These are phyloP conservation scores for Gila orcuttii DNA, from an alignment of 2,113 vertebrate genomes.

Conservation along the genomic window DNA sequence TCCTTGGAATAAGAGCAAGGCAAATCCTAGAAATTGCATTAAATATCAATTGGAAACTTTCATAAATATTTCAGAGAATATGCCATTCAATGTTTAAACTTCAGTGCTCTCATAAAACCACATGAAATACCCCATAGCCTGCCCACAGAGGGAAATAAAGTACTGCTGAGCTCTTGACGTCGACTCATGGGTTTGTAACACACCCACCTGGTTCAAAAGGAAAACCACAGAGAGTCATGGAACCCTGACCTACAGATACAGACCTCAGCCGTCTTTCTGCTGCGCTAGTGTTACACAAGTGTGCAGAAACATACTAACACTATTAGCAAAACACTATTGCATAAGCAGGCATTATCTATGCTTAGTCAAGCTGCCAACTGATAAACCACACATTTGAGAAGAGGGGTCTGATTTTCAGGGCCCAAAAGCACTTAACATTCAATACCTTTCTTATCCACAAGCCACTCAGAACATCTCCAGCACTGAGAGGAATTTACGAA, in stretches of 20 bases:
- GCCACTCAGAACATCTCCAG: slow-evolving; percentile 38
- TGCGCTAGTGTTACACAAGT: not conserved
- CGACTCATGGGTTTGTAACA: not conserved
- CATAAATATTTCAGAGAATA: slow-evolving; percentile 4
- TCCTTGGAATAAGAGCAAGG: not conserved
- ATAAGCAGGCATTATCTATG: slow-evolving; percentile 23
- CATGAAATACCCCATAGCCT: not conserved
- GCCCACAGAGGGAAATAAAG: not conserved
- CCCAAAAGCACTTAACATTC: slow-evolving; percentile 19
- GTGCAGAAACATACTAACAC: slow-evolving; percentile 15
- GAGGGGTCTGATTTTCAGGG: not conserved
- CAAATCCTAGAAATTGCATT: not conserved
- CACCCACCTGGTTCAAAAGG: not conserved
- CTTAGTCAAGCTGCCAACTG: slow-evolving; percentile 18
- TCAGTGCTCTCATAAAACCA: not conserved
- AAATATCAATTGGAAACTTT: not conserved
- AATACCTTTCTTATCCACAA: not conserved
- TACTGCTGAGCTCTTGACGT: not conserved
- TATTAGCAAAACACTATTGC: slow-evolving; percentile 8
- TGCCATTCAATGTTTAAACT: slow-evolving; percentile 11
- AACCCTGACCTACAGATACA: slow-evolving; percentile 1
- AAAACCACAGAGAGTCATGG: not conserved
- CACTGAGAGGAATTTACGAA: slow-evolving; percentile 15
- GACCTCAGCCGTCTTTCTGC: not conserved
- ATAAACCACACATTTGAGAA: slow-evolving; percentile 40